Base-by-base conservation (phyloP, 2,113 vertebrate genomes). In the Pongo abelii region DNA sequence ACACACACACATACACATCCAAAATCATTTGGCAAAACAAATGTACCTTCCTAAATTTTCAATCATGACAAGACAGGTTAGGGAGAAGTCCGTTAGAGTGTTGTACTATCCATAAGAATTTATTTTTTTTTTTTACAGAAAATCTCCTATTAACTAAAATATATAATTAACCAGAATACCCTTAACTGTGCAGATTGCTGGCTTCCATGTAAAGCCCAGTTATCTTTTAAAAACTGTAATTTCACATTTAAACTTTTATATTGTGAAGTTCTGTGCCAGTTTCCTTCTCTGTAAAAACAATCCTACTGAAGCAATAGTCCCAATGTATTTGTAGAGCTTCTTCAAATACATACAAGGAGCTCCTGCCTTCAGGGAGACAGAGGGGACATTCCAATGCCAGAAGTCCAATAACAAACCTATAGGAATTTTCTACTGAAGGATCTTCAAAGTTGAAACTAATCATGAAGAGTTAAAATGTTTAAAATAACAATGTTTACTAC, bases 21-120 rank as follows among this genome's bases (percentile, higher is more conserved):
- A 96, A 96, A 96, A 84, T 92, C 79, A 93, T 50, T n/a, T 87
- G 57, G 80, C 22, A 74, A 96, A 95, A 89, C n/a, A 93, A 91
- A 96, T 64, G n/a, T 23, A 83, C 38, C 5, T 96, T 48, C 64
- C 89, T 91, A 91, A 88, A 81, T 91, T 91, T 95, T 85, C 80
- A 50, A 48, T 81, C 32, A 84, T 27, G 46, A 67, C 35, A 84
- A 94, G 50, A 92, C 43, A 88, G 52, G 22, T 57, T 61, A 75
- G 18, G 38, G 30, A 92, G 48, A 93, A 95, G 12, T 64, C 35
- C 18, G 40, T 55, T 96, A n/a, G 9, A 52, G 40, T 74, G 30
- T 78, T 89, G 89, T 57, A 92, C 35, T 3, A 85, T 22, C 59
- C 35, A 2, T 75, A 93, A 91, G 80, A 84, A 64, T 46, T 85